These are phyloP conservation scores for Struthidea cinerea DNA, from an alignment of 2,113 vertebrate species.

Conservation along the genomic window DNA sequence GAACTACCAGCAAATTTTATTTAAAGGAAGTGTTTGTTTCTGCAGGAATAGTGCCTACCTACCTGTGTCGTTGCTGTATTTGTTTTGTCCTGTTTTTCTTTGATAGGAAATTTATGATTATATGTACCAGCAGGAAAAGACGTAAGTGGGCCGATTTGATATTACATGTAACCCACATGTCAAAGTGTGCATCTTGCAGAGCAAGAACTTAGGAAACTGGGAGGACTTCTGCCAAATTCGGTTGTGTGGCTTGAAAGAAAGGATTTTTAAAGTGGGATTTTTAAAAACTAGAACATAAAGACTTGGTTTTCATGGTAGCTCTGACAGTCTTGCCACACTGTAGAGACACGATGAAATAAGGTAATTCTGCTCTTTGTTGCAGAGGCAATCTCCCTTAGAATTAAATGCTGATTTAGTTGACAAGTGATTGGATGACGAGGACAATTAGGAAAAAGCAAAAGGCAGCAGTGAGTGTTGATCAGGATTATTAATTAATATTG, in stretches of 20 bases:
- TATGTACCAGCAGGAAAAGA: not conserved
- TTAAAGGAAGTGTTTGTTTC: not conserved
- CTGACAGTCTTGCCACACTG: not conserved
- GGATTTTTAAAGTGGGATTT: not conserved
- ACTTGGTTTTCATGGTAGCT: not conserved
- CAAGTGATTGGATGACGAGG: not conserved
- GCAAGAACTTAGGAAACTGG: not conserved
- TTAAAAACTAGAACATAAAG: not conserved
- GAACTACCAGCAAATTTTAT: not conserved
- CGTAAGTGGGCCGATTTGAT: accelerated
- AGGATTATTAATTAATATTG: not conserved
- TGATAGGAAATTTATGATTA: not conserved
- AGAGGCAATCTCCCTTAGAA: not conserved
- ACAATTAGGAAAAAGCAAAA: not conserved
- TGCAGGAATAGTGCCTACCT: not conserved
- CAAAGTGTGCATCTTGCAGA: not conserved
- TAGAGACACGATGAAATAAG: not conserved
- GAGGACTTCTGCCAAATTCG: not conserved
- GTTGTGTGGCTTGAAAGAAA: not conserved
- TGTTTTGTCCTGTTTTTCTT: not conserved
- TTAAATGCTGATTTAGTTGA: not conserved
- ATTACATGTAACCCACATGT: not conserved
- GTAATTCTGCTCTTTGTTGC: not conserved
- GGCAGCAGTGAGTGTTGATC: not conserved
- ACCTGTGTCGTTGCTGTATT: not conserved